Percentiles rank a stretch among this genome's conserved stretches.
Evolutionary conservation across 2,888 invertebrate genomes (phyloP).

Genomic region (Dynastes grantii): DNA sequence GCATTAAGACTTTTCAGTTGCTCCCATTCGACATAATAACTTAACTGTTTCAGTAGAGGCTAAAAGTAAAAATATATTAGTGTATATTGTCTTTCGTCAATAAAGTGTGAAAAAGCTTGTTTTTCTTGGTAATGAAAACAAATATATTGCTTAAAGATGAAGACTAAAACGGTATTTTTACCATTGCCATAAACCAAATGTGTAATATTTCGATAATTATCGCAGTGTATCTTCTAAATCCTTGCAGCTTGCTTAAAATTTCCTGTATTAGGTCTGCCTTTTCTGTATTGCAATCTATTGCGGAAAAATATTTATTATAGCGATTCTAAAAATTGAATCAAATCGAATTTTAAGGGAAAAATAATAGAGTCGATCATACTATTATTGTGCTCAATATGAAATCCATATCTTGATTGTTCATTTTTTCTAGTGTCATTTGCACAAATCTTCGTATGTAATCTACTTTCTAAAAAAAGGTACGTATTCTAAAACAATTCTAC

Average conservation of each 20-base stretch:
- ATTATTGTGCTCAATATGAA: slow-evolving; percentile 13
- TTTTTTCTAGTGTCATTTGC: slow-evolving; percentile 30
- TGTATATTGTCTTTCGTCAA: neutral
- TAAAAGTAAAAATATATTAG: slow-evolving; percentile 47
- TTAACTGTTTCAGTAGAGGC: slow-evolving; percentile 54
- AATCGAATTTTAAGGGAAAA: neutral
- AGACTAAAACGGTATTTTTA: slow-evolving; percentile 28
- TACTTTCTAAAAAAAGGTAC: slow-evolving; percentile 22
- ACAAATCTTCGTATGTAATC: slow-evolving; percentile 26
- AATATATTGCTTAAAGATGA: neutral
- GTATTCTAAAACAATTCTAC: neutral
- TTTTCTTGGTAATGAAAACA: no score
- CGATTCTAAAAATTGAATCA: neutral
- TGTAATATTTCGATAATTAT: slow-evolving; percentile 47
- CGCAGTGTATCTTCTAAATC: slow-evolving; percentile 27
- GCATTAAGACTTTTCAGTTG: slow-evolving; percentile 46
- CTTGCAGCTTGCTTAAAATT: slow-evolving; percentile 30
- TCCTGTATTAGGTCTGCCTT: neutral
- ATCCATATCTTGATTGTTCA: slow-evolving; percentile 31
- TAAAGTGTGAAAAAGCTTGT: no score
- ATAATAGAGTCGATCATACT: slow-evolving; percentile 1
- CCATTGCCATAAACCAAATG: slow-evolving; percentile 54
- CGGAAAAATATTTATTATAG: slow-evolving; percentile 3
- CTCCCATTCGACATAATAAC: slow-evolving; percentile 51
- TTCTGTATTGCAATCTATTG: neutral